These are phyloP conservation scores for Cerceris ruficornis DNA, from an alignment of 2,888 invertebrate genomes.

Conservation along the genomic window DNA sequence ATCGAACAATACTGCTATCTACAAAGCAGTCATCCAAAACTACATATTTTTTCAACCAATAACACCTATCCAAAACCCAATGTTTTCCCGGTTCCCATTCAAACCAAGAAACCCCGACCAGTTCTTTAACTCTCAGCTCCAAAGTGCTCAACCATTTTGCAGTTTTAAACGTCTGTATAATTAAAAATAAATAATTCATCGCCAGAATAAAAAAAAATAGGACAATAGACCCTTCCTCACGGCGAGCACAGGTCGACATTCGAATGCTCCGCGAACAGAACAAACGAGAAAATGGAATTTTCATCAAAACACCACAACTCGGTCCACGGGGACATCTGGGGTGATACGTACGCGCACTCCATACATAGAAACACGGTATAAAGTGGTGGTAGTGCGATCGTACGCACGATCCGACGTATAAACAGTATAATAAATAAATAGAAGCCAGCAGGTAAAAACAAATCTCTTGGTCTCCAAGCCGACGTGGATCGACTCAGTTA, in stretches of 20 bases:
- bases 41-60: too few species aligned
- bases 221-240: background rate
- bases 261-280: background rate
- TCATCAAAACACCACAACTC: background rate
- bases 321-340: background rate
- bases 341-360: background rate
- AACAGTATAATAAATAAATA: background rate
- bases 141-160: background rate
- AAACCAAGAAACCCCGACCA: too few species aligned
- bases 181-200: constrained; percentile 5
- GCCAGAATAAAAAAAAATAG: background rate
- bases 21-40: too few species aligned
- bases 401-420: too few species aligned
- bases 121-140: too few species aligned
- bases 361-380: background rate
- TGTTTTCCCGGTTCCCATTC: too few species aligned
- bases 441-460: background rate
- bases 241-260: background rate
- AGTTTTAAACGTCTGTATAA: background rate
- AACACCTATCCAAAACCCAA: too few species aligned
- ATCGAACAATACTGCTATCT: too few species aligned
- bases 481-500: background rate
- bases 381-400: too few species aligned
- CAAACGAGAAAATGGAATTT: constrained; percentile 19
- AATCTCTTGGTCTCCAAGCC: background rate